Percentiles rank a stretch among this genome's conserved stretches.
Conservation (phyloP, 1,140 invertebrate species). For the Trachelipus rathkii region DNA sequence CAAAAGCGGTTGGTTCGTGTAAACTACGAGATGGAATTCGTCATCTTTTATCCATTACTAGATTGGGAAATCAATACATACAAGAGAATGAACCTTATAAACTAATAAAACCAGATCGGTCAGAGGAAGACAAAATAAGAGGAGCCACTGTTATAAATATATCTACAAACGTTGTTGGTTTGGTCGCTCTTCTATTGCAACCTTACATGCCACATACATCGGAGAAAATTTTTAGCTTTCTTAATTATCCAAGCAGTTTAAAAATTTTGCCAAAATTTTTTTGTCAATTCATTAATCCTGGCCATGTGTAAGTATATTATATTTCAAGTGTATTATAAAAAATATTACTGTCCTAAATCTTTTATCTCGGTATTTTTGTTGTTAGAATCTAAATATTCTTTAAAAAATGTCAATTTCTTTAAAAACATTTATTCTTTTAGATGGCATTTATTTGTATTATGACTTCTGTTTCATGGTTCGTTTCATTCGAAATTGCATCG, state of each 20-base stretch:
- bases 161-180: constrained; percentile 75
- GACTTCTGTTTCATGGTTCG: too few species aligned
- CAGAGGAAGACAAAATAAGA: constrained; percentile 56
- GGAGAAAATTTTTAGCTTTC: constrained; percentile 64
- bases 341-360: too few species aligned
- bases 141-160: constrained; percentile 82
- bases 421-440: too few species aligned
- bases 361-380: too few species aligned
- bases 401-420: too few species aligned
- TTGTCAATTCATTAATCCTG: background rate
- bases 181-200: constrained; percentile 74
- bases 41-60: constrained; percentile 79
- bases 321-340: too few species aligned
- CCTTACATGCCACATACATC: constrained; percentile 89
- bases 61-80: constrained; percentile 94
- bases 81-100: constrained; percentile 93
- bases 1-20: constrained; percentile 73
- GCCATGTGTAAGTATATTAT: constrained; percentile 55
- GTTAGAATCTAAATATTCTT: too few species aligned
- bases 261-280: background rate
- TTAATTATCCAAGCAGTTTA: constrained; percentile 57
- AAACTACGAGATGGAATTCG: constrained; percentile 81
- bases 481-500: too few species aligned
- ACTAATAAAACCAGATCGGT: constrained; percentile 69
- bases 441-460: too few species aligned